Conservation (phyloP, 1,140 invertebrate species). For the Rhopalosiphum padi region DNA sequence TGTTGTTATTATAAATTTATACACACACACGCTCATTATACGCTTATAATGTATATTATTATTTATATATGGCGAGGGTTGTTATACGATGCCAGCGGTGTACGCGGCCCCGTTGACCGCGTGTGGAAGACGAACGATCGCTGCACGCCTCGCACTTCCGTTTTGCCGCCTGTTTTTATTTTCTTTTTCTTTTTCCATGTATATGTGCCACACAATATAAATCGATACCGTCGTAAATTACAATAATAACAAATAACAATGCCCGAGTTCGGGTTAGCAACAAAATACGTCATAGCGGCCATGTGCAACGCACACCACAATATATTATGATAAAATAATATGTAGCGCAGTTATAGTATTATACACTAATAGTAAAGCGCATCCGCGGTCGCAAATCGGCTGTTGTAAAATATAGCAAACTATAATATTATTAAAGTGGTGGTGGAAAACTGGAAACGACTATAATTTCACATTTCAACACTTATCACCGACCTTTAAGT, state of each 20-base stretch:
- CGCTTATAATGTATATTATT: not conserved
- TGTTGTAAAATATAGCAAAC: not conserved
- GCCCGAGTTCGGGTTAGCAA: not conserved
- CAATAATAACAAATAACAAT: constrained; percentile 8
- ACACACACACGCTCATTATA: not conserved
- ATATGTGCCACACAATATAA: not conserved
- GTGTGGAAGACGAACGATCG: not conserved
- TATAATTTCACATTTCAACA: not conserved
- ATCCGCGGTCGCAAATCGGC: not conserved
- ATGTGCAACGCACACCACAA: not conserved
- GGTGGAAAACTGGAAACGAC: not conserved
- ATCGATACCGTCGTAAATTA: not conserved
- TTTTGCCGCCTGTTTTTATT: not conserved
- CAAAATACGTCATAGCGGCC: not conserved
- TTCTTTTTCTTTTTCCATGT: not conserved
- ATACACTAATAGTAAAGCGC: not conserved
- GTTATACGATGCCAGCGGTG: not conserved
- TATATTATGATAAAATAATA: not conserved
- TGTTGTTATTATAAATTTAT: not conserved
- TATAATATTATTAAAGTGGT: not conserved
- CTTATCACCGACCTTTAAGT: not conserved
- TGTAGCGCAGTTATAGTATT: not conserved
- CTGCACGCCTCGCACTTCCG: not conserved
- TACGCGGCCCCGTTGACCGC: not conserved
- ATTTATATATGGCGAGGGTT: not conserved